These are phyloP conservation scores for Pseudopodoces humilis DNA, from an alignment of 2,113 vertebrate genomes.

Conservation along the genomic window DNA sequence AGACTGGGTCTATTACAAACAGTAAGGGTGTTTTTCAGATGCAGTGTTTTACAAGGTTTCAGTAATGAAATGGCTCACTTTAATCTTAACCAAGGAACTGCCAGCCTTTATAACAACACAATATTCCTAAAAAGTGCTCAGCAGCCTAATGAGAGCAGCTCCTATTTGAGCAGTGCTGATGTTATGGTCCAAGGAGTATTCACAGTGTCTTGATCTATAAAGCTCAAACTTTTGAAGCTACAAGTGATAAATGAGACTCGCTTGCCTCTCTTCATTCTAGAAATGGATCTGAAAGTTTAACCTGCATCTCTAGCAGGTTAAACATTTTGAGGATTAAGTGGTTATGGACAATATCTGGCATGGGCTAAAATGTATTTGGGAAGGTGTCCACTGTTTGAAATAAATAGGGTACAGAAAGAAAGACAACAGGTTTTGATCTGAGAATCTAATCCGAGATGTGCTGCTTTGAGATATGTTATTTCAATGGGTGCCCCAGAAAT, in stretches of 20 bases:
- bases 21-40: neutral
- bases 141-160: neutral
- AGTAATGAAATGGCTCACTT: conserved; percentile 29
- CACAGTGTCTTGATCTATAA: neutral
- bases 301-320: neutral
- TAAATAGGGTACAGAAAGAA: neutral
- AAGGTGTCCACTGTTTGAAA: neutral
- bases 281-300: neutral
- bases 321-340: neutral
- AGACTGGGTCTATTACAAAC: neutral
- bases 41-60: neutral
- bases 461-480: neutral
- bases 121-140: neutral
- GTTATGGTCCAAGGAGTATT: neutral
- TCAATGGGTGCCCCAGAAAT: neutral
- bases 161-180: neutral
- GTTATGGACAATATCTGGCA: neutral
- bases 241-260: neutral
- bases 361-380: neutral
- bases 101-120: neutral
- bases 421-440: neutral
- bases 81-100: neutral
- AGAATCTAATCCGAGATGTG: neutral
- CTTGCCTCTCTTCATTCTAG: neutral
- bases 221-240: neutral